phyloP scores from a whole-genome alignment of 2,888 invertebrate genomes.

The Hemistola chrysoprasaria region DNA sequence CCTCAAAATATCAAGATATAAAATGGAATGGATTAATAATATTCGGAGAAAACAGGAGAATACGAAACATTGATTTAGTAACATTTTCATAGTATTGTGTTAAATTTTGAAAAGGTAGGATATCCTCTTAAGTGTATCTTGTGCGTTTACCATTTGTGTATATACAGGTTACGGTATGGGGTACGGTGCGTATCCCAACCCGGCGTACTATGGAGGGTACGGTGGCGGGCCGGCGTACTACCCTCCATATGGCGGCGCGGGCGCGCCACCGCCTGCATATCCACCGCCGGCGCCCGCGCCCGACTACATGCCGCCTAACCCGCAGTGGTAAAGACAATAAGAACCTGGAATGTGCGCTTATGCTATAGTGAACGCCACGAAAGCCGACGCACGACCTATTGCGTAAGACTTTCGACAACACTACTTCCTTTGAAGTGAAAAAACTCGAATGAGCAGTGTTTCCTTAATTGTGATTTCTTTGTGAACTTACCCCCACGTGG shows the following conservation, averaged over 20 bases:
- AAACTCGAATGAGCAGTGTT: conserved; percentile 41
- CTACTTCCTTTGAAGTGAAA: no score
- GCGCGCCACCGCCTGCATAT: conserved; percentile 43
- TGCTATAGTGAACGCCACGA: conserved; percentile 1
- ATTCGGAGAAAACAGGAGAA: no score
- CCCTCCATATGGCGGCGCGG: conserved; percentile 62
- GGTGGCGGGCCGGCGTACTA: conserved; percentile 72
- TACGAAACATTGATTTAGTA: no score
- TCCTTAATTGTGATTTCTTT: conserved; percentile 38
- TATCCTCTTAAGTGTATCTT: no score
- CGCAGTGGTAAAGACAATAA: conserved; percentile 59
- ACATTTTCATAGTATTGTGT: no score
- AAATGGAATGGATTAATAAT: no score
- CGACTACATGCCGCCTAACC: conserved; percentile 67
- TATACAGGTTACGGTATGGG: conserved; percentile 67
- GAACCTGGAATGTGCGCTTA: conserved; percentile 10
- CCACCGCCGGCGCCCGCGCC: conserved; percentile 43
- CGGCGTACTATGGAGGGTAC: conserved; percentile 81
- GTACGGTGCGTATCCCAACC: conserved; percentile 67
- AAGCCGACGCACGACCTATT: no score
- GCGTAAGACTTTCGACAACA: no score
- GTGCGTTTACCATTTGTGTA: no score
- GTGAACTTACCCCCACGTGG: conserved; percentile 25
- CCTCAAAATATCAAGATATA: no score
- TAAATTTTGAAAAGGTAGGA: no score